Conservation (phyloP, 92 coral and sea anemone genomes). For the Zoanthus gigantus region DNA sequence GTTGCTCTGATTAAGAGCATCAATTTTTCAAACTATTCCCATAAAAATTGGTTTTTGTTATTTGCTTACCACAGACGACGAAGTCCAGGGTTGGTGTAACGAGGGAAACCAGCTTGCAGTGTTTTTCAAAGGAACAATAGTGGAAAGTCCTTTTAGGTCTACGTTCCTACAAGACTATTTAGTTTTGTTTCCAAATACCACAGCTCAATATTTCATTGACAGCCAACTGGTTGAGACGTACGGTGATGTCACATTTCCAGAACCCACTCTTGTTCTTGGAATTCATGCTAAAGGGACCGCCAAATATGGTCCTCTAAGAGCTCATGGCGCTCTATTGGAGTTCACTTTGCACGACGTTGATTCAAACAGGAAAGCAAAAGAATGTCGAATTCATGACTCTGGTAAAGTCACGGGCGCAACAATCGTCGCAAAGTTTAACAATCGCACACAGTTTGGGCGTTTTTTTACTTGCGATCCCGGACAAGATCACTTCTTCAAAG, state of each 20-base stretch:
- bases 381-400: constrained; percentile 15
- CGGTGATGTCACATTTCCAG: constrained; percentile 14
- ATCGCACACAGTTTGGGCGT: constrained; percentile 14
- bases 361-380: not conserved
- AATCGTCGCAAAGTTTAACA: constrained; percentile 6
- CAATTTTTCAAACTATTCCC: too few relatives aligned
- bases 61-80: not conserved
- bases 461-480: constrained; percentile 10
- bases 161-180: constrained; percentile 6
- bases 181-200: constrained; percentile 16
- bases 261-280: constrained; percentile 37
- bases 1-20: too few relatives aligned
- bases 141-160: not conserved
- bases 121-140: constrained; percentile 22
- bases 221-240: constrained; percentile 34
- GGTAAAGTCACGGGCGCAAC: constrained; percentile 8
- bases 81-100: constrained; percentile 38
- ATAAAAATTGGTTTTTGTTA: not conserved
- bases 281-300: constrained; percentile 46
- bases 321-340: constrained; percentile 44
- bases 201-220: constrained; percentile 35
- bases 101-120: constrained; percentile 39
- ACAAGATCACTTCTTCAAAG: constrained; percentile 23
- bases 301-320: constrained; percentile 60
- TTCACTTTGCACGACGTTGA: constrained; percentile 32